phyloP scores from a whole-genome alignment of 2,888 invertebrate genomes.

The Quadroppia sp. region DNA sequence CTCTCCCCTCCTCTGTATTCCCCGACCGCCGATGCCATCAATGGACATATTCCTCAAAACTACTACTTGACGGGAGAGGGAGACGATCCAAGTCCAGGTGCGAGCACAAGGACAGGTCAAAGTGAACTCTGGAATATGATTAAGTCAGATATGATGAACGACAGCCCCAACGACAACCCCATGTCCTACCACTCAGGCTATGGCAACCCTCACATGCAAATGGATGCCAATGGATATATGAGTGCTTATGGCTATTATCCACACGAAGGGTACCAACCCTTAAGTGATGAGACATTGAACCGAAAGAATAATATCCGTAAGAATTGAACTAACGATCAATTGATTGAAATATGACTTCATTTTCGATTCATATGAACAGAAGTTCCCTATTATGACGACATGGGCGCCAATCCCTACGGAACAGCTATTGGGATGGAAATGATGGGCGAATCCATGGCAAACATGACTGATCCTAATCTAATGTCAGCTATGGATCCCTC shows the following conservation, averaged over 20 bases:
- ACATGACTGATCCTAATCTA: slow-evolving; percentile 14
- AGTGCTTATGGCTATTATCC: slow-evolving; percentile 45
- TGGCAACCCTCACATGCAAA: slow-evolving; percentile 35
- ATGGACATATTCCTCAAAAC: slow-evolving; percentile 47
- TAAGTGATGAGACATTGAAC: slow-evolving; percentile 49
- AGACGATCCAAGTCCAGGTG: slow-evolving; percentile 46
- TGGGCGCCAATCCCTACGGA: slow-evolving; percentile 62
- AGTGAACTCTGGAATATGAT: slow-evolving; percentile 84
- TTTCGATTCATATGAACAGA: slow-evolving; percentile 59
- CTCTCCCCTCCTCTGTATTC: slow-evolving; percentile 58
- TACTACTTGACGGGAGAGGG: slow-evolving; percentile 54
- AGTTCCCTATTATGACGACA: slow-evolving; percentile 84
- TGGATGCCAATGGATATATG: slow-evolving; percentile 48
- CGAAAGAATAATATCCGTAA: slow-evolving; percentile 49
- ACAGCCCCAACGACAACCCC: slow-evolving; percentile 54
- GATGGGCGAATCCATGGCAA: slow-evolving; percentile 59
- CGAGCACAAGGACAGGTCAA: slow-evolving; percentile 43
- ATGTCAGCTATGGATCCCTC: neutral
- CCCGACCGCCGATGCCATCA: slow-evolving; percentile 46
- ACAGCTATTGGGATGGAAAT: slow-evolving; percentile 38
- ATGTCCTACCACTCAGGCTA: slow-evolving; percentile 49
- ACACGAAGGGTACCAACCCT: slow-evolving; percentile 49
- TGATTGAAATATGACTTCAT: neutral
- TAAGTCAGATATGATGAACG: slow-evolving; percentile 72
- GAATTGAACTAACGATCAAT: slow-evolving; percentile 21